phyloP scores from a whole-genome alignment of 2,888 invertebrate species.

The Molanna angustata region DNA sequence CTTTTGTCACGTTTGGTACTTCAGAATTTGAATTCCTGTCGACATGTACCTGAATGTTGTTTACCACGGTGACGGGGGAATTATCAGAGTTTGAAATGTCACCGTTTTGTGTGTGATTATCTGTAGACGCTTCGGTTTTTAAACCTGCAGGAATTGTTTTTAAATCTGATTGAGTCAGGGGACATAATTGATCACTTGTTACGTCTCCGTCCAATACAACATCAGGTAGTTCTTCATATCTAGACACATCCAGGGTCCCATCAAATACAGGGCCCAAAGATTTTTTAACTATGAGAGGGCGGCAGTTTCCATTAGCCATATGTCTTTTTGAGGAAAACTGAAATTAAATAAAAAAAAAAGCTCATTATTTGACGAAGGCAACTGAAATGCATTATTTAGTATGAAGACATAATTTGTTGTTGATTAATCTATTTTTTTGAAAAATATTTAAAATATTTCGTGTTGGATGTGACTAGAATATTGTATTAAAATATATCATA shows the following conservation, averaged over 20 bases:
- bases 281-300: conserved; percentile 42
- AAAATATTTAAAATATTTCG: no score
- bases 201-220: conserved; percentile 36
- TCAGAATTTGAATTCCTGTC: conserved; percentile 32
- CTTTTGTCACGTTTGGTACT: conserved; percentile 22
- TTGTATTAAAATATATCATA: no score
- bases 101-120: neutral
- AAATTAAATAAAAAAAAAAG: neutral
- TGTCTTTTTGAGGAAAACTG: conserved; percentile 27
- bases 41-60: conserved; percentile 15
- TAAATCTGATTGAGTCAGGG: neutral
- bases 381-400: no score
- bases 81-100: conserved; percentile 6
- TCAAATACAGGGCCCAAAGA: conserved; percentile 46
- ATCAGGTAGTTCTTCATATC: conserved; percentile 41
- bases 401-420: no score
- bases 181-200: conserved; percentile 3
- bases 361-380: neutral
- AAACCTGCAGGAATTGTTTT: conserved; percentile 2
- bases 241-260: conserved; percentile 44
- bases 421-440: no score
- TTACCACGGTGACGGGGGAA: conserved; percentile 7
- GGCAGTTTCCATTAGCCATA: conserved; percentile 28
- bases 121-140: conserved; percentile 1
- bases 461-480: no score